Conservation (phyloP, 2,888 invertebrate species). For the Unio pictorum region DNA sequence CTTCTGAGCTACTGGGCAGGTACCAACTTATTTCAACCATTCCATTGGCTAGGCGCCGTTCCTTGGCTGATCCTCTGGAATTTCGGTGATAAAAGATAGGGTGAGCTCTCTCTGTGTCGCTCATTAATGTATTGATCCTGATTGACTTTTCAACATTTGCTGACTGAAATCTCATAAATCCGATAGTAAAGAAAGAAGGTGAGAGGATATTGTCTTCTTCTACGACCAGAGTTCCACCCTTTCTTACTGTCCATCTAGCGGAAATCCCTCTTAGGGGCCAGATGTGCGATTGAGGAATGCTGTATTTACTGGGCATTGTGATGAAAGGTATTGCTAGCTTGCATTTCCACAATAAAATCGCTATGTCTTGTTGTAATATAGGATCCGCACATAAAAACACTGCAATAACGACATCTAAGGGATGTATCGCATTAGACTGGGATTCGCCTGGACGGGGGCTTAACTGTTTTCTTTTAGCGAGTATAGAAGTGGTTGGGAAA, state of each 20-base stretch:
- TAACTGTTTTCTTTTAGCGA: too few relatives aligned
- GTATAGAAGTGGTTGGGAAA: too few relatives aligned
- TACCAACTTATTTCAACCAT: constrained; percentile 14
- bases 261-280: constrained; percentile 5
- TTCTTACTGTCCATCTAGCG: too few relatives aligned
- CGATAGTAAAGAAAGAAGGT: neutral
- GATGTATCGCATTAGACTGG: constrained; percentile 2
- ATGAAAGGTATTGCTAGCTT: constrained; percentile 10
- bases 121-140: constrained; percentile 4
- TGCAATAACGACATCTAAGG: constrained; percentile 6
- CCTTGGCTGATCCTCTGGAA: constrained; percentile 5
- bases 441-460: too few relatives aligned
- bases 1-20: neutral
- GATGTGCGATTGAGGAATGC: neutral
- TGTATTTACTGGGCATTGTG: neutral
- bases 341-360: constrained; percentile 7
- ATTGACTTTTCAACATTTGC: constrained; percentile 3
- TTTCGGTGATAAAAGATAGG: constrained; percentile 12
- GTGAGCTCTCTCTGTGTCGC: constrained; percentile 8
- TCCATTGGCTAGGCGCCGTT: constrained; percentile 1
- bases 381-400: constrained; percentile 13
- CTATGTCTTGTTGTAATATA: constrained; percentile 9
- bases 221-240: too few relatives aligned
- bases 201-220: neutral
- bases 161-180: constrained; percentile 5